A percentile compares a stretch with the other conserved stretches of the same genome.
These are phyloP conservation scores for Orycteropus afer DNA, from an alignment of 2,113 vertebrate genomes.

Conservation along the genomic window DNA sequence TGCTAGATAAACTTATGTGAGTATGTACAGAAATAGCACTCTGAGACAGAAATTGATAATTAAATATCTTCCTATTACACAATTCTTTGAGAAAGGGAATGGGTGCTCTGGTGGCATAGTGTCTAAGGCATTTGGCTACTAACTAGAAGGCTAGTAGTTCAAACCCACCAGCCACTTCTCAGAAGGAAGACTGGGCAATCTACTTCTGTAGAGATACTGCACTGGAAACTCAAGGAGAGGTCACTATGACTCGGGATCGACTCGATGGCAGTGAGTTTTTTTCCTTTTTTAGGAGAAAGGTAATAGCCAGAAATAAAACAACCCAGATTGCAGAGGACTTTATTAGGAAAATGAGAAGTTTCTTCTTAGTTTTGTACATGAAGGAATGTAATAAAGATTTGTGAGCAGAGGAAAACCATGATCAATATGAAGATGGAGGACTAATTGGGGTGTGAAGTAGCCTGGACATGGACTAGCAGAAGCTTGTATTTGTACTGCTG, in stretches of 20 bases:
- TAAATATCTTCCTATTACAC: not conserved
- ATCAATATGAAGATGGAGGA: not conserved
- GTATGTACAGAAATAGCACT: not conserved
- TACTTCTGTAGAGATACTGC: too few species aligned
- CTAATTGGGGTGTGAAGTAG: too few species aligned
- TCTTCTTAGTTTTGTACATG: not conserved
- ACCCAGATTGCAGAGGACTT: not conserved
- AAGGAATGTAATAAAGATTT: not conserved
- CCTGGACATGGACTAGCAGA: rapidly evolving
- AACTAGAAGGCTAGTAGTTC: too few species aligned
- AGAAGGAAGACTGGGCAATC: too few species aligned
- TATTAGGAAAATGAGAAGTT: not conserved
- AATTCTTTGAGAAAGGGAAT: not conserved
- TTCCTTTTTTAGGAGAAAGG: too few species aligned
- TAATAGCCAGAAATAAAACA: not conserved
- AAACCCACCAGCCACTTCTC: too few species aligned
- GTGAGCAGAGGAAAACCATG: not conserved
- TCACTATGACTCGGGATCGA: too few species aligned
- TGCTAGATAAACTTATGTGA: not conserved
- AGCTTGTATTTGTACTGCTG: not conserved
- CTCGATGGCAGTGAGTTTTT: too few species aligned
- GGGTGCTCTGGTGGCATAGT: too few species aligned
- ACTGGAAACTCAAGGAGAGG: too few species aligned
- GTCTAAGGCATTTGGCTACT: too few species aligned
- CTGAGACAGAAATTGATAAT: not conserved